Evolutionary conservation across 2,113 vertebrate genomes (phyloP).

Genomic region (Drymodes brunneopygia): DNA sequence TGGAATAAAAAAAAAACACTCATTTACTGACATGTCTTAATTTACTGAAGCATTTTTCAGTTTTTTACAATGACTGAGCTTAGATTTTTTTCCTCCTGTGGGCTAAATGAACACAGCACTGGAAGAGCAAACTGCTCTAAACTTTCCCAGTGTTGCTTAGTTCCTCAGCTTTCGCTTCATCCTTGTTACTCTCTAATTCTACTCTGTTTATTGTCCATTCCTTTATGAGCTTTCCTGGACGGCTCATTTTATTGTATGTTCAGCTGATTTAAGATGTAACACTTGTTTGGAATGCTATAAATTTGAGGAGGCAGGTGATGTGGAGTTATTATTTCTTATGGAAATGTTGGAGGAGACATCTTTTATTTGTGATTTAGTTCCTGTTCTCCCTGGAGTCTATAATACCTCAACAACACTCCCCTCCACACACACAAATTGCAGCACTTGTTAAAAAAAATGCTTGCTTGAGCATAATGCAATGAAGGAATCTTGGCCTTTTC

Average conservation of each 20-base stretch:
- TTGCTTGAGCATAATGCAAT: background rate
- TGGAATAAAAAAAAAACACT: background rate
- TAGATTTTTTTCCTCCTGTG: background rate
- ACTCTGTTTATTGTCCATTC: background rate
- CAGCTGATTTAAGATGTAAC: background rate
- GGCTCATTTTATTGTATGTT: background rate
- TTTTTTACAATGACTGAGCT: background rate
- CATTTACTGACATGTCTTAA: background rate
- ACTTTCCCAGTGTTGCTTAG: background rate
- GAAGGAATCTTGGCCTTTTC: background rate
- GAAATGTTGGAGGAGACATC: background rate
- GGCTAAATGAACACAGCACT: background rate
- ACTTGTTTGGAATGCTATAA: background rate
- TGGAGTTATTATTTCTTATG: background rate
- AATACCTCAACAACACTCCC: background rate
- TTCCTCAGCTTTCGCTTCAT: background rate
- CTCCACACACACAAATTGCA: background rate
- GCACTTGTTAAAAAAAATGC: background rate
- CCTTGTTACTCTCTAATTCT: background rate
- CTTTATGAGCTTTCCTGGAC: background rate
- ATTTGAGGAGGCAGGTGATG: background rate
- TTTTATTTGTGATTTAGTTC: background rate
- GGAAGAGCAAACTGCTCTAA: background rate
- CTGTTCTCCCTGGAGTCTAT: background rate
- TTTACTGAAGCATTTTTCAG: background rate